Percentiles rank a stretch among this genome's conserved stretches.
These are phyloP conservation scores for Drosophila bunnanda DNA, from an alignment of 2,888 invertebrate genomes.

Conservation along the genomic window DNA sequence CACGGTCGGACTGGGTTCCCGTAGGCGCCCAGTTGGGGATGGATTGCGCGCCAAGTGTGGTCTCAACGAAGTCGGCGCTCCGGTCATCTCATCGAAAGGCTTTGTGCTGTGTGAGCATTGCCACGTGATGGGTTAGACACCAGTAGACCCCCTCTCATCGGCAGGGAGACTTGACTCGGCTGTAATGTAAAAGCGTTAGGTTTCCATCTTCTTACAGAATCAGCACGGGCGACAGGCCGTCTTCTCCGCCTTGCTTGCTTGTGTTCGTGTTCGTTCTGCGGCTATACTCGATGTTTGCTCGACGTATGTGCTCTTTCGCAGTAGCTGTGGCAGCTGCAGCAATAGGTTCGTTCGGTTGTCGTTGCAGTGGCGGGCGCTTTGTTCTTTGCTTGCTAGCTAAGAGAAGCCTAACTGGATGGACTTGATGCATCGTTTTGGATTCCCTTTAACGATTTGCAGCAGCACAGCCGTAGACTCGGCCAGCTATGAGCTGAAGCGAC, in stretches of 20 bases:
- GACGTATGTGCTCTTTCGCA: slow-evolving; percentile 16
- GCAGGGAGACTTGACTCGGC: slow-evolving; percentile 47
- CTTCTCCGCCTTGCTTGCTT: slow-evolving; percentile 23
- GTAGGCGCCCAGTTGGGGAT: slow-evolving; percentile 7
- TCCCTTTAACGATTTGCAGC: slow-evolving; percentile 81
- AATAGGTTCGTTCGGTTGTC: slow-evolving; percentile 36
- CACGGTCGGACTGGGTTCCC: slow-evolving; percentile 15
- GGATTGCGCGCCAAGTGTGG: slow-evolving; percentile 2
- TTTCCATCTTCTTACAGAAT: slow-evolving; percentile 39
- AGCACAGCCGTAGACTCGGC: slow-evolving; percentile 43
- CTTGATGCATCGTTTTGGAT: slow-evolving; percentile 79
- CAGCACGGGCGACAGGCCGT: slow-evolving; percentile 10
- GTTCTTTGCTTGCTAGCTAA: slow-evolving; percentile 30
- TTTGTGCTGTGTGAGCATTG: slow-evolving; percentile 16
- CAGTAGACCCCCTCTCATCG: slow-evolving; percentile 25
- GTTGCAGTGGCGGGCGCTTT: slow-evolving; percentile 40
- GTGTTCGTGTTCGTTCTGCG: slow-evolving; percentile 17
- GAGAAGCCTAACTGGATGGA: slow-evolving; percentile 62
- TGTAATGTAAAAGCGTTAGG: slow-evolving; percentile 66
- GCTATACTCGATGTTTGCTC: slow-evolving; percentile 24
- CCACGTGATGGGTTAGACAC: slow-evolving; percentile 9
- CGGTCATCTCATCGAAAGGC: slow-evolving; percentile 20
- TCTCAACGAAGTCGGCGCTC: slow-evolving; percentile 4
- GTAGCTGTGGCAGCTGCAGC: slow-evolving; percentile 15
- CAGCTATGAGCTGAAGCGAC: slow-evolving; percentile 25